These are phyloP conservation scores for Lasioglossum morio DNA, from an alignment of 2,888 invertebrate species.

Conservation along the genomic window DNA sequence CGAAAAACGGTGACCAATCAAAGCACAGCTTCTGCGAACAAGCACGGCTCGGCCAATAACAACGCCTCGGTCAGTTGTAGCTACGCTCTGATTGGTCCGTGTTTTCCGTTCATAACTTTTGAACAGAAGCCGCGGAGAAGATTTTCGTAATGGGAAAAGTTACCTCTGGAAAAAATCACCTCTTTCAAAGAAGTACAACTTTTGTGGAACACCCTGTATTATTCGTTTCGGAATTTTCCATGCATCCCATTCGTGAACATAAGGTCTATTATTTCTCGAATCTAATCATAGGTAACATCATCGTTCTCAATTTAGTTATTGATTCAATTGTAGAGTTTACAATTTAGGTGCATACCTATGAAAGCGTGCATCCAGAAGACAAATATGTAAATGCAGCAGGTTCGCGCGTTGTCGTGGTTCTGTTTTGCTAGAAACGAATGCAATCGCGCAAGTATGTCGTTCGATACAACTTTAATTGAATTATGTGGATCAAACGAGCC, in stretches of 20 bases:
- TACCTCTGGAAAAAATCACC: too few relatives aligned
- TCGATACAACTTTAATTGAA: background rate
- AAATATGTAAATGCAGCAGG: conserved; percentile 6
- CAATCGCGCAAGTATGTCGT: background rate
- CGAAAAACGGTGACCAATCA: too few relatives aligned
- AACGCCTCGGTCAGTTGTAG: too few relatives aligned
- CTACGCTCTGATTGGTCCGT: too few relatives aligned
- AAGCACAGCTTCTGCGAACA: too few relatives aligned
- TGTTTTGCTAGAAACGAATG: background rate
- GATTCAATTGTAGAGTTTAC: background rate
- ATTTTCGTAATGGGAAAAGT: too few relatives aligned
- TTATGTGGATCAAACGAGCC: background rate
- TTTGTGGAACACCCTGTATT: background rate
- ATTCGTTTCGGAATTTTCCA: background rate
- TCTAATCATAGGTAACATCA: background rate
- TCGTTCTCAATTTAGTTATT: background rate
- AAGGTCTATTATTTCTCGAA: background rate
- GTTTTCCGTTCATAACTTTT: too few relatives aligned
- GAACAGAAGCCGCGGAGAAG: too few relatives aligned
- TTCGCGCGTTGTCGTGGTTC: background rate
- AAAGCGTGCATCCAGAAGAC: background rate
- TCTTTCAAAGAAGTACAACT: too few relatives aligned
- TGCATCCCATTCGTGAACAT: background rate
- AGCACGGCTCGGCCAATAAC: too few relatives aligned
- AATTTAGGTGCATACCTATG: background rate